phyloP scores from a whole-genome alignment of 2,797 vertebrate genomes.

The Telmatherina bonti region DNA sequence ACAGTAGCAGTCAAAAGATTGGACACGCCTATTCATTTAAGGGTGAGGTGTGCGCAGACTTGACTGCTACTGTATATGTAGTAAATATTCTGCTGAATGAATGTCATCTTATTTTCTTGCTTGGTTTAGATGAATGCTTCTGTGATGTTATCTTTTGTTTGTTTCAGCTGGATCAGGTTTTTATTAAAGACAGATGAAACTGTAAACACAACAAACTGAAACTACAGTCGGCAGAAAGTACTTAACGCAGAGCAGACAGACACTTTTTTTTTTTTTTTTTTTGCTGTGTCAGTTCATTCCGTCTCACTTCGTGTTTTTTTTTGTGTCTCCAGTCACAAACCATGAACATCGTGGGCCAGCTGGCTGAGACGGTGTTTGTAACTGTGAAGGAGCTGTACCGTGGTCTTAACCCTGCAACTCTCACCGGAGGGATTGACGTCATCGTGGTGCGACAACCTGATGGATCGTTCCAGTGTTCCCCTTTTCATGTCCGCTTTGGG shows the following conservation, averaged over 20 bases:
- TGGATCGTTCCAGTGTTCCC: conserved; percentile 92
- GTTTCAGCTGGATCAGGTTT: neutral
- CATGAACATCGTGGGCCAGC: conserved; percentile 96
- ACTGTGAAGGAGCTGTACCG: conserved; percentile 92
- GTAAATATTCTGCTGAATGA: neutral
- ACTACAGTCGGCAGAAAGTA: neutral
- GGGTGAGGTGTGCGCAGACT: too few species aligned
- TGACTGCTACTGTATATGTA: neutral
- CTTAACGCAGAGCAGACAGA: neutral
- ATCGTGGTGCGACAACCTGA: conserved; percentile 92
- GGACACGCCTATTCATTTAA: too few species aligned
- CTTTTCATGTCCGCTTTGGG: conserved; percentile 95
- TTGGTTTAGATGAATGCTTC: neutral
- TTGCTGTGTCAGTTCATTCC: neutral
- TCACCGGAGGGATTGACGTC: conserved; percentile 93
- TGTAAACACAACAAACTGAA: neutral
- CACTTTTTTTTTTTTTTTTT: neutral
- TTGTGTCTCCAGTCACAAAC: conserved; percentile 82
- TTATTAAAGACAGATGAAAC: neutral
- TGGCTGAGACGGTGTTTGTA: conserved; percentile 91
- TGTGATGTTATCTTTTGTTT: neutral
- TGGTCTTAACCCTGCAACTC: conserved; percentile 92
- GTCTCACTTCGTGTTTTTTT: conserved; percentile 31
- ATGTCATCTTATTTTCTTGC: neutral
- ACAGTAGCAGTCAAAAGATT: too few species aligned